Evolutionary conservation across 92 coral and sea anemone species (phyloP).

Genomic region (Desmophyllum pertusum): DNA sequence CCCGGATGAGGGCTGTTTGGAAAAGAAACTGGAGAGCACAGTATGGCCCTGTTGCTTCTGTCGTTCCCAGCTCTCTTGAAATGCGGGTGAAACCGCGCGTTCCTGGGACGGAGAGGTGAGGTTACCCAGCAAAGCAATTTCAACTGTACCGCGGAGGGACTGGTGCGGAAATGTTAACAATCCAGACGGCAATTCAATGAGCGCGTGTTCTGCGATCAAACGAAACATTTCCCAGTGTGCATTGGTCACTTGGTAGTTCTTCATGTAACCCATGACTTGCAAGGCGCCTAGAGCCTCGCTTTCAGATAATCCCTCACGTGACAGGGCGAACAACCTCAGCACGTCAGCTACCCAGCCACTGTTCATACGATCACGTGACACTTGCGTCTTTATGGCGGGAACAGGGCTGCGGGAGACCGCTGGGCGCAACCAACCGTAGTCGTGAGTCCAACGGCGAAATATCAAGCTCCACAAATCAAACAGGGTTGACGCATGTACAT

Average conservation of each 20-base stretch:
- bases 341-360: constrained; percentile 99
- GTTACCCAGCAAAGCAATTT: constrained; percentile 80
- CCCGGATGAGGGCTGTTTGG: constrained; percentile 56
- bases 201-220: constrained; percentile 76
- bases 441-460: constrained; percentile 96
- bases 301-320: constrained; percentile 91
- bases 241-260: constrained; percentile 74
- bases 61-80: constrained; percentile 93
- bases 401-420: constrained; percentile 81
- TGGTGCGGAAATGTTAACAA: constrained; percentile 78
- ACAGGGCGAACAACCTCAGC: constrained; percentile 75
- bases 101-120: constrained; percentile 96
- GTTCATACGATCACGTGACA: constrained; percentile 95
- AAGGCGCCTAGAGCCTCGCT: constrained; percentile 81
- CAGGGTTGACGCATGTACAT: constrained; percentile 74
- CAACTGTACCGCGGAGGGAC: constrained; percentile 79
- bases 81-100: constrained; percentile 74
- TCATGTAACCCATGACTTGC: constrained; percentile 83
- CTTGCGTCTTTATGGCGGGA: constrained; percentile 83
- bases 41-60: constrained; percentile 94
- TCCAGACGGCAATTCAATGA: constrained; percentile 78
- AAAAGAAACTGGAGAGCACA: constrained; percentile 81
- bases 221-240: constrained; percentile 89
- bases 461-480: constrained; percentile 91
- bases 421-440: constrained; percentile 96